Evolutionary conservation across 2,888 invertebrate genomes (phyloP), one percentile per base, ranked within the genome.

Genomic region (Cephus sareptanus): DNA sequence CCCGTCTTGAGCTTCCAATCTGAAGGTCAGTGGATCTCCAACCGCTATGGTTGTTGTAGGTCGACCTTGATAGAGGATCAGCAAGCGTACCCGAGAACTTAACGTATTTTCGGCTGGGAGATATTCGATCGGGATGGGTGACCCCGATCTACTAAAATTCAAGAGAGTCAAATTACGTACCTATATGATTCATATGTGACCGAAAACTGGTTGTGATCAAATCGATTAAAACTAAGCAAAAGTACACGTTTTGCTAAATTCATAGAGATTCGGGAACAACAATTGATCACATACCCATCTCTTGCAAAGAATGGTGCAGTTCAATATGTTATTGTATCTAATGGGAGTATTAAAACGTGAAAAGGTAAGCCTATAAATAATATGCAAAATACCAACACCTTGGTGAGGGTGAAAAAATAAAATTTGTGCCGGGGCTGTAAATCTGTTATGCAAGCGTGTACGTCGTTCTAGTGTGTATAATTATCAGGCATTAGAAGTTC

Each of bases 1-100:
- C 81, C 97, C 97, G 86, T 97, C 97, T 91, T 97, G 96, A 0
- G 97, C 95, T 92, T 98, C 98, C 75, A 98, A 91, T 81, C 97
- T 94, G 93, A 98, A 97, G 12, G 97, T 97, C 12, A 98, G 90
- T 0, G 97, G 97, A 92, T 98, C 98, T 1, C 98, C 98, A 3
- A 98, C 98, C 11, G 98, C 98, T 74, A 98, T 98, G 1, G 97
- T 98, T 0, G 97, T 98, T 0, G 98, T 98, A 1, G 98, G 97
- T 84, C 97, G 92, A 73, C 97, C 97, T 92, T 98, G 97, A 90
- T 98, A 98, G 74, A 98, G 91, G 85, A 98, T 97, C 92, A 96
- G 93, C 81, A 98, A 92, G 31, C 97, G 94, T 1, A 98, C 97
- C 89, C 97, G 96, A 0, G 97, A 97, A 90, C 97, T 97, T 69